Percentiles rank a stretch among this genome's conserved stretches.
Evolutionary conservation across 2,888 invertebrate species (phyloP).

Genomic region (Operophtera brumata): DNA sequence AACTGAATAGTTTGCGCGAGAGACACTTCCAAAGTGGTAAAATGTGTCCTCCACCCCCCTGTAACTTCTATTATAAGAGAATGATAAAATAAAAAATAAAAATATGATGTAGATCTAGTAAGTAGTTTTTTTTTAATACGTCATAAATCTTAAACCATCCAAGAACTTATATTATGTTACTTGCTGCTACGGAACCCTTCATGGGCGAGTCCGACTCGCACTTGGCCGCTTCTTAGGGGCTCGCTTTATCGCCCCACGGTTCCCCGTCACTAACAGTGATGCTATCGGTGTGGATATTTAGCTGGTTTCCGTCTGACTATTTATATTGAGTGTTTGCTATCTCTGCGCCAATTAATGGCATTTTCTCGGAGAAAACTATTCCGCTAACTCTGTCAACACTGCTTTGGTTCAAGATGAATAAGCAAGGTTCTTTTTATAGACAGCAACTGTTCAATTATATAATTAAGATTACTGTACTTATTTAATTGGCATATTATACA

Average conservation of each 20-base stretch:
- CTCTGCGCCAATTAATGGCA: conserved; percentile 43
- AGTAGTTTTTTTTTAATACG: too few species aligned
- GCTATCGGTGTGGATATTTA: conserved; percentile 60
- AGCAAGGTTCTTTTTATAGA: conserved; percentile 15
- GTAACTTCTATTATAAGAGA: too few species aligned
- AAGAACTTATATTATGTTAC: too few species aligned
- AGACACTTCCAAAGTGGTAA: too few species aligned
- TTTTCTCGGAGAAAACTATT: conserved; percentile 30
- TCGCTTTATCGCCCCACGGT: conserved; percentile 65
- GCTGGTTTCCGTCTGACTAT: conserved; percentile 50
- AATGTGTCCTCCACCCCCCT: too few species aligned
- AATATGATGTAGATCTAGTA: too few species aligned
- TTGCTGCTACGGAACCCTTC: too few species aligned
- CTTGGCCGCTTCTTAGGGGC: too few species aligned
- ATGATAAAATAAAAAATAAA: too few species aligned
- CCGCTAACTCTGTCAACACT: conserved; percentile 21
- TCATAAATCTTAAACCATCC: too few species aligned
- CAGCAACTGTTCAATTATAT: conserved; percentile 13
- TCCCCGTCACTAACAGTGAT: conserved; percentile 59
- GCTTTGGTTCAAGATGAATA: conserved; percentile 21
- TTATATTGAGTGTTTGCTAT: conserved; percentile 51
- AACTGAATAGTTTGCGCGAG: too few species aligned
- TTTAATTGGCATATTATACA: conserved; percentile 19
- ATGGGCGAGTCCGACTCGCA: too few species aligned
- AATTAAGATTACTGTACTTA: conserved; percentile 20